Conservation (phyloP, 2,113 vertebrate genomes). For the Pantherophis guttatus region DNA sequence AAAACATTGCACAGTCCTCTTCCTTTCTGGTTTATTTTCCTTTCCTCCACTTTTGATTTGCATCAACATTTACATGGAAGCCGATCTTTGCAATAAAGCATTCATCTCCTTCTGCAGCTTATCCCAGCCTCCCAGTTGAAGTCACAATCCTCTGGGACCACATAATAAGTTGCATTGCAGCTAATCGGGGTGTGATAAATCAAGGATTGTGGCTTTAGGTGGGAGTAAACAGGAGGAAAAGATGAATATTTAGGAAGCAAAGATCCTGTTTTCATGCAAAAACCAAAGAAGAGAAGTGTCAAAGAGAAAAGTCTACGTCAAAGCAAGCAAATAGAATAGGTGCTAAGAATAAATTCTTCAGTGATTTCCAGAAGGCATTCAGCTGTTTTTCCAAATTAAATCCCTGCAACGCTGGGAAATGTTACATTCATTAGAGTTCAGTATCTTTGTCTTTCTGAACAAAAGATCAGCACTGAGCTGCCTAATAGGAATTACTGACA, state of each 20-base stretch:
- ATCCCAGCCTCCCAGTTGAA: constrained; percentile 47
- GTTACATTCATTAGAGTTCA: constrained; percentile 48
- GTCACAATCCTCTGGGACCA: constrained; percentile 48
- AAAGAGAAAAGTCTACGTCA: constrained; percentile 22
- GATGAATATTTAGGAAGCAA: constrained; percentile 61
- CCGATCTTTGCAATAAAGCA: constrained; percentile 45
- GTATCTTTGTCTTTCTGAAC: constrained; percentile 51
- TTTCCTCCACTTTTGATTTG: constrained; percentile 43
- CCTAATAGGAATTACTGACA: constrained; percentile 41
- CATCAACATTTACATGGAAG: constrained; percentile 53
- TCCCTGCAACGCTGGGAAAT: constrained; percentile 53
- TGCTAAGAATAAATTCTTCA: constrained; percentile 51
- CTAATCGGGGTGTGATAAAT: constrained; percentile 45
- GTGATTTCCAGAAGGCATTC: constrained; percentile 60
- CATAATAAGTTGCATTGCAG: constrained; percentile 56
- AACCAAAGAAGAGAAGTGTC: constrained; percentile 52
- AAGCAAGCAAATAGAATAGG: constrained; percentile 53
- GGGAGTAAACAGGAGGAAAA: constrained; percentile 53
- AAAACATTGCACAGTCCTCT: not conserved
- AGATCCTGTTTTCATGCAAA: constrained; percentile 60
- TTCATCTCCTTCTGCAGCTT: constrained; percentile 58
- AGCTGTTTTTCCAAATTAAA: constrained; percentile 62
- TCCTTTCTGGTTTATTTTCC: constrained; percentile 25
- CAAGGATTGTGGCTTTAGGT: constrained; percentile 39
- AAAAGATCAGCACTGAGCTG: constrained; percentile 29